Conservation (phyloP, 2,888 invertebrate species). For the Habroteleia sp. region DNA sequence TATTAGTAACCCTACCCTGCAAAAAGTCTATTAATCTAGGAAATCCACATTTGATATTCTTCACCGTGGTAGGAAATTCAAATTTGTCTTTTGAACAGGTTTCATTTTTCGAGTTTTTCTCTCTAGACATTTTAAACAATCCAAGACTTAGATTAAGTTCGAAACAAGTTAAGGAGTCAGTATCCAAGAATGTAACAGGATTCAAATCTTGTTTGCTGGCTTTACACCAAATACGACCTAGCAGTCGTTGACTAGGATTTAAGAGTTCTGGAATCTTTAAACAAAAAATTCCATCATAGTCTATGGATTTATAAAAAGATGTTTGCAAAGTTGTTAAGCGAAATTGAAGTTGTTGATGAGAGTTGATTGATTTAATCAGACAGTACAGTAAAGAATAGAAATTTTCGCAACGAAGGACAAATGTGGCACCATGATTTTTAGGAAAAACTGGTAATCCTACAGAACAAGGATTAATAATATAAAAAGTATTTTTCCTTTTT, state of each 20-base stretch:
- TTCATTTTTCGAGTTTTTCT: constrained; percentile 6
- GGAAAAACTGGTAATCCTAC: constrained; percentile 76
- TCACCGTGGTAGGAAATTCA: not conserved
- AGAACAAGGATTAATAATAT: constrained; percentile 75
- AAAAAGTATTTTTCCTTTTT: constrained; percentile 71
- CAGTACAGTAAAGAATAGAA: constrained; percentile 72
- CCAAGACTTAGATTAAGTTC: constrained; percentile 35
- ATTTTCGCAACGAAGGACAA: constrained; percentile 75
- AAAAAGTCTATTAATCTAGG: constrained; percentile 42
- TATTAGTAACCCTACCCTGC: constrained; percentile 31
- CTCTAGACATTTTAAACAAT: constrained; percentile 4
- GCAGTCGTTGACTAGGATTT: constrained; percentile 10
- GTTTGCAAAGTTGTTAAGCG: constrained; percentile 69
- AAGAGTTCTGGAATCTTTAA: constrained; percentile 22
- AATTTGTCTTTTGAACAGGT: not conserved
- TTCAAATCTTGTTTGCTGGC: not conserved
- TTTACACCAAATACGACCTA: not conserved
- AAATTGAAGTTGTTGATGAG: constrained; percentile 69
- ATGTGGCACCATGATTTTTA: constrained; percentile 73
- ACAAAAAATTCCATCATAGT: constrained; percentile 23
- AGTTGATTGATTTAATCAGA: constrained; percentile 75
- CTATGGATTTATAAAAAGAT: constrained; percentile 22
- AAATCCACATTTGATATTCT: constrained; percentile 33
- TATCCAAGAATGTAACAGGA: not conserved
- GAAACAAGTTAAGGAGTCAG: constrained; percentile 36